phyloP scores from a whole-genome alignment of 2,888 invertebrate genomes.

The Clistopyga incitator region DNA sequence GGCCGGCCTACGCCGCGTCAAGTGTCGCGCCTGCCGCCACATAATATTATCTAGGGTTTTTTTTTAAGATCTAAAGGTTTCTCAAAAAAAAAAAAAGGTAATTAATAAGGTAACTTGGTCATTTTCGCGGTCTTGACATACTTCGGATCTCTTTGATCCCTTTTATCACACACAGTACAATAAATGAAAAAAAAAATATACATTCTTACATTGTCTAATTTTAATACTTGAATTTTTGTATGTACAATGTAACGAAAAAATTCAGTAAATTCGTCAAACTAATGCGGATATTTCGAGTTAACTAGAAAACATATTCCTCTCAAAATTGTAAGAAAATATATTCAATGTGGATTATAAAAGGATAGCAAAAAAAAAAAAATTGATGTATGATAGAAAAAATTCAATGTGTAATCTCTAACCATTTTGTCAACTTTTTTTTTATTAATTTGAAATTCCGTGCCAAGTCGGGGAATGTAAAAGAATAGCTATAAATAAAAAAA shows the following conservation, averaged over 20 bases:
- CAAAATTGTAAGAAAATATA: too few relatives aligned
- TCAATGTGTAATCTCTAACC: too few relatives aligned
- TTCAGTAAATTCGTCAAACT: too few relatives aligned
- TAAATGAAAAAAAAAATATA: neutral
- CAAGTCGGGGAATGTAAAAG: neutral
- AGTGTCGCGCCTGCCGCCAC: slow-evolving; percentile 63
- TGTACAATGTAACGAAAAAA: too few relatives aligned
- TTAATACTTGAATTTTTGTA: too few relatives aligned
- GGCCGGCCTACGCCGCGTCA: slow-evolving; percentile 71
- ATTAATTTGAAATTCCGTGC: neutral
- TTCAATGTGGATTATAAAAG: too few relatives aligned
- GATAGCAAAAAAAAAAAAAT: too few relatives aligned
- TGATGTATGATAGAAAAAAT: too few relatives aligned
- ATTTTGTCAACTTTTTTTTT: neutral
- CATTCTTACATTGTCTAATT: too few relatives aligned
- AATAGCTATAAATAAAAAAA: neutral
- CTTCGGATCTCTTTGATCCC: neutral
- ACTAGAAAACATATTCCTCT: too few relatives aligned
- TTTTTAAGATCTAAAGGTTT: slow-evolving; percentile 1
- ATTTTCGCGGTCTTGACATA: neutral
- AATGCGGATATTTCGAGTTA: too few relatives aligned
- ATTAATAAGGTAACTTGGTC: neutral
- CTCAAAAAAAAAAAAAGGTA: neutral
- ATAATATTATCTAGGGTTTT: slow-evolving; percentile 32
- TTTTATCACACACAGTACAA: neutral